These are phyloP conservation scores for Neodiprion virginianus DNA, from an alignment of 1,140 invertebrate species.

Conservation along the genomic window DNA sequence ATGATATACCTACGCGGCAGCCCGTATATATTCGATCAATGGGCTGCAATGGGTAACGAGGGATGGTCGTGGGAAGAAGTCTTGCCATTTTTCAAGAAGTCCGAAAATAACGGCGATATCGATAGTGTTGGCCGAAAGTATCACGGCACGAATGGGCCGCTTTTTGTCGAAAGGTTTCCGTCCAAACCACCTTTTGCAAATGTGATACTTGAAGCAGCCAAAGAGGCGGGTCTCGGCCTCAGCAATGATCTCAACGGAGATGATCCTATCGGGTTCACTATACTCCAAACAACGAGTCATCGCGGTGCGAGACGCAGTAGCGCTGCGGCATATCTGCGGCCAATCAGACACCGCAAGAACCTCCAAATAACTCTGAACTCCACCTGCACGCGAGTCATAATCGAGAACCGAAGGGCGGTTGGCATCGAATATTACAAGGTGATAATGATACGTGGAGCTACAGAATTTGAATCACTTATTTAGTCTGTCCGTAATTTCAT, in stretches of 20 bases:
- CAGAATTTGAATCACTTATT: too few species aligned
- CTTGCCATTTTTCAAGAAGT: conserved; percentile 65
- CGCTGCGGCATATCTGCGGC: conserved; percentile 69
- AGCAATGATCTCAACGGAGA: conserved; percentile 68
- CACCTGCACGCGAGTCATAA: conserved; percentile 65
- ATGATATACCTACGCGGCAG: conserved; percentile 75
- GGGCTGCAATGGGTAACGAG: conserved; percentile 60
- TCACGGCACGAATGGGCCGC: conserved; percentile 58
- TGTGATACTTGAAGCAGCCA: conserved; percentile 67
- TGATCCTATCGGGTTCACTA: conserved; percentile 56
- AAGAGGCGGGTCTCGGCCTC: conserved; percentile 63
- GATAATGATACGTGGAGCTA: conserved; percentile 12
- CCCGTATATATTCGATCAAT: conserved; percentile 67
- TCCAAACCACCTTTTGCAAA: conserved; percentile 62
- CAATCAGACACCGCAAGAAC: conserved; percentile 68
- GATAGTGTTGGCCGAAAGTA: conserved; percentile 47
- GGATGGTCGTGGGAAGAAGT: conserved; percentile 73
- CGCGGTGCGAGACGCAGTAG: conserved; percentile 72
- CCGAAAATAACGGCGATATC: conserved; percentile 64
- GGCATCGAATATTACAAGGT: conserved; percentile 42
- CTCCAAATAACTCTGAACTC: conserved; percentile 74
- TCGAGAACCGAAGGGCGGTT: conserved; percentile 28
- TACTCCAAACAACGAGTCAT: conserved; percentile 64
- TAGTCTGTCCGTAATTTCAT: too few species aligned
- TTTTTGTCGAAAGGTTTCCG: conserved; percentile 64